A percentile compares a stretch with the other conserved stretches of the same genome.
Conservation (phyloP, 2,797 vertebrate species). For the Ptychobarbus kaznakovi region DNA sequence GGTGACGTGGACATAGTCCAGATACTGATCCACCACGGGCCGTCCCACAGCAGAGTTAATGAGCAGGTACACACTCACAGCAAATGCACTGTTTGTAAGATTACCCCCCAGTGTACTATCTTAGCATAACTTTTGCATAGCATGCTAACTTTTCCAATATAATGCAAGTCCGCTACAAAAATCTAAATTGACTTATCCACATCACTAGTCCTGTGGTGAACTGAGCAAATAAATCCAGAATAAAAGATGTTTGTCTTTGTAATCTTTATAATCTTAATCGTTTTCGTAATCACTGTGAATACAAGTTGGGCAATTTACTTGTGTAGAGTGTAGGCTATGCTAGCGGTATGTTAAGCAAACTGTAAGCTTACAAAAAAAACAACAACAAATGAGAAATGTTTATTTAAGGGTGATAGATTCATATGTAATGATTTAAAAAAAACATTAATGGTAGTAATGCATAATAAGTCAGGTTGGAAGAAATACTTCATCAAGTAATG, state of each 20-base stretch:
- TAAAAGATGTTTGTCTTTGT: not conserved
- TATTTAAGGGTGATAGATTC: not conserved
- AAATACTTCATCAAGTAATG: too few relatives aligned
- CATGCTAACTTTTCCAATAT: not conserved
- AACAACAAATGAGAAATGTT: not conserved
- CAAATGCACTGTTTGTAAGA: not conserved
- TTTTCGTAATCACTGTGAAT: not conserved
- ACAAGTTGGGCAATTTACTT: too few relatives aligned
- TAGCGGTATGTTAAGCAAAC: not conserved
- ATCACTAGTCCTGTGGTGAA: not conserved
- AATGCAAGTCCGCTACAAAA: not conserved
- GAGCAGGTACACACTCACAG: conserved; percentile 84
- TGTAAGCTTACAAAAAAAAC: not conserved
- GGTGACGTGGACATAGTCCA: conserved; percentile 96
- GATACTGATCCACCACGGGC: conserved; percentile 93
- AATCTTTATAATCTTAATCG: too few relatives aligned
- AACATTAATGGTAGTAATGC: not conserved
- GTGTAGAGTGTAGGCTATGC: not conserved
- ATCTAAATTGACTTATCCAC: not conserved
- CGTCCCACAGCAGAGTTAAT: conserved; percentile 92
- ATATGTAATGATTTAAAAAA: not conserved
- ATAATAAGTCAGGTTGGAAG: too few relatives aligned
- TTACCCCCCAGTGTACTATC: not conserved
- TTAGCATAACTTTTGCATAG: not conserved
- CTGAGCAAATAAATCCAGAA: not conserved